Conservation (phyloP, 2,113 vertebrate species). For the Carettochelys insculpta region DNA sequence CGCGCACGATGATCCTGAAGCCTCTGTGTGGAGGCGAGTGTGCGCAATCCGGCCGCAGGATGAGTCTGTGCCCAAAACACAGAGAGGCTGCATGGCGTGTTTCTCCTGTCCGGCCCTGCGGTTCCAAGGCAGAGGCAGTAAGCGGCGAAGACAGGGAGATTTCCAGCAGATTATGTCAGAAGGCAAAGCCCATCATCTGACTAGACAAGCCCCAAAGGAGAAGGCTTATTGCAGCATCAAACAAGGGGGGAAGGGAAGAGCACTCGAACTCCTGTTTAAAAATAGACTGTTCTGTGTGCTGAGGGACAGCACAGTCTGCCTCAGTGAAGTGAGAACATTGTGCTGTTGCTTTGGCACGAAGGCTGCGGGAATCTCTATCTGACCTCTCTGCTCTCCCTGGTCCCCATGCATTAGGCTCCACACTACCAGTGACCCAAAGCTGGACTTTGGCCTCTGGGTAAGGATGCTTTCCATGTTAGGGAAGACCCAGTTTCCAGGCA, state of each 20-base stretch:
- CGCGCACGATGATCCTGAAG: neutral
- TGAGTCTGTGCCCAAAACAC: neutral
- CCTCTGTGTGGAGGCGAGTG: neutral
- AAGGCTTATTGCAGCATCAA: neutral
- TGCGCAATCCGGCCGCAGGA: neutral
- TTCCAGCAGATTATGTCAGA: slow-evolving; percentile 52
- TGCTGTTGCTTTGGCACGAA: accelerated
- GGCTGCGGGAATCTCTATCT: accelerated
- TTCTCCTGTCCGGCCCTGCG: neutral
- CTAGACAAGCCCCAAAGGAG: neutral
- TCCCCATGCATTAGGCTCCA: neutral
- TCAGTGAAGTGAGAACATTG: accelerated
- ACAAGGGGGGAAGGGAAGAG: accelerated
- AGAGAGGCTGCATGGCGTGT: neutral
- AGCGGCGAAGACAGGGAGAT: slow-evolving; percentile 47
- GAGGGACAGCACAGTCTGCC: neutral
- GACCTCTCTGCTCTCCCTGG: neutral
- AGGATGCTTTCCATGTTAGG: no score
- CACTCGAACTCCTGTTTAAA: neutral
- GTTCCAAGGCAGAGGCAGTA: slow-evolving; percentile 16
- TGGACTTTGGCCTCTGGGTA: neutral
- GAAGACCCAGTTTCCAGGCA: neutral
- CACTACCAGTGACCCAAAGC: neutral
- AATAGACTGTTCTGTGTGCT: accelerated
- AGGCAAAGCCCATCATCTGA: slow-evolving; percentile 57